phyloP scores from a whole-genome alignment of 2,797 vertebrate species.

The Yasuhikotakia modesta region DNA sequence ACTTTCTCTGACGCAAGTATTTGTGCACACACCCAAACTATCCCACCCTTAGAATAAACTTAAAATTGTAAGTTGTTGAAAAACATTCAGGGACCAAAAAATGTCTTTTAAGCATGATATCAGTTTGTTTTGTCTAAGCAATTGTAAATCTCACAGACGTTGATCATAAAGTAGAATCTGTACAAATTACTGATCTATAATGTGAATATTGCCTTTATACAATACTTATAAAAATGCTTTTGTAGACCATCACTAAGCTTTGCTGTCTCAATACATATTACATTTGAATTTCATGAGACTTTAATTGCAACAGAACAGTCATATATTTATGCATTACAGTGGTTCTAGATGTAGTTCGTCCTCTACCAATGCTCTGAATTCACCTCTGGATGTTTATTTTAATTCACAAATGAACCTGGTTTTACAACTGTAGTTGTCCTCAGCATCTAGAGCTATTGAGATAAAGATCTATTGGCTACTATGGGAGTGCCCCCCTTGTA shows the following conservation, averaged over 20 bases:
- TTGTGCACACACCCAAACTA: slow-evolving; percentile 44
- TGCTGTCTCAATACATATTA: not conserved
- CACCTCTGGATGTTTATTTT: slow-evolving; percentile 7
- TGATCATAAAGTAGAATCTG: not conserved
- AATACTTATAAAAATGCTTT: not conserved
- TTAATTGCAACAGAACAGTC: not conserved
- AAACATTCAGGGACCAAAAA: not conserved
- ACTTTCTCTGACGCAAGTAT: slow-evolving; percentile 7
- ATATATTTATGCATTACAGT: not conserved
- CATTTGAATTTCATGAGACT: not conserved
- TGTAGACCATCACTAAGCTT: not conserved
- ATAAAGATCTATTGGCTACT: slow-evolving; percentile 14
- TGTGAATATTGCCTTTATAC: not conserved
- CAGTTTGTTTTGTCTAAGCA: not conserved
- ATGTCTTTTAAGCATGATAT: not conserved
- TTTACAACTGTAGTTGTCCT: slow-evolving; percentile 19
- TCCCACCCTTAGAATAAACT: slow-evolving; percentile 20
- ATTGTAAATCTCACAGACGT: not conserved
- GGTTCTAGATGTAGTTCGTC: too few species aligned
- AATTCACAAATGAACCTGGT: slow-evolving; percentile 27
- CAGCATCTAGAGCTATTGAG: not conserved
- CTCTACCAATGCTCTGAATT: not conserved
- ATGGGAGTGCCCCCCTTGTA: slow-evolving; percentile 26
- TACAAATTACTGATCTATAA: not conserved
- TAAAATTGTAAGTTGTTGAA: not conserved